Percentiles rank a stretch among this genome's conserved stretches.
phyloP scores from a whole-genome alignment of 2,888 invertebrate species.

The Mythimna impura region DNA sequence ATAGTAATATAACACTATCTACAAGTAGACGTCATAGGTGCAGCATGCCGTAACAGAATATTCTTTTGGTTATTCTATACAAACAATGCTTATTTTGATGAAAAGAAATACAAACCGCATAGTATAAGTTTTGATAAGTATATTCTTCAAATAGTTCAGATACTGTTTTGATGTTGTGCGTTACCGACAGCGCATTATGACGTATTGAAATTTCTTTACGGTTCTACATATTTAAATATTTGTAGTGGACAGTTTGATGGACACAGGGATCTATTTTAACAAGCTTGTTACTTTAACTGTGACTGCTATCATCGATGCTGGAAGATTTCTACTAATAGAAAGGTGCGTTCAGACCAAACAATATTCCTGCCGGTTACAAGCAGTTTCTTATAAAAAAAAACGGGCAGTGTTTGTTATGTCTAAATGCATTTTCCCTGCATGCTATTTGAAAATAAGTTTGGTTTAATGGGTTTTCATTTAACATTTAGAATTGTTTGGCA shows the following conservation, averaged over 20 bases:
- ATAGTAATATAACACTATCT: constrained; percentile 52
- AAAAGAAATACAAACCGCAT: background rate
- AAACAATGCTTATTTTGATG: constrained; percentile 24
- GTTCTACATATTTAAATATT: background rate
- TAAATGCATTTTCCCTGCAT: constrained; percentile 21
- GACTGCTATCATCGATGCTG: constrained; percentile 1
- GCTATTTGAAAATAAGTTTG: constrained; percentile 19
- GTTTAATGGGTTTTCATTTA: constrained; percentile 16
- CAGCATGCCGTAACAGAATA: constrained; percentile 48
- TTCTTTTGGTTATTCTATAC: constrained; percentile 15
- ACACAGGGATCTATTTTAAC: constrained; percentile 2
- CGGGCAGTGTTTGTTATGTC: background rate
- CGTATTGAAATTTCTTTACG: background rate
- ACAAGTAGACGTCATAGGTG: constrained; percentile 20
- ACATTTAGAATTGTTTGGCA: constrained; percentile 12
- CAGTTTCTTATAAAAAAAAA: background rate
- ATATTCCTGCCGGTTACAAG: constrained; percentile 4
- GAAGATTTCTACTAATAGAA: background rate
- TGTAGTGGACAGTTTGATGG: constrained; percentile 1
- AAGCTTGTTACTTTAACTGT: constrained; percentile 11
- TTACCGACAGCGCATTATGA: background rate
- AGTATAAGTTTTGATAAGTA: background rate
- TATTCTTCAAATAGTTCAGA: too few species aligned
- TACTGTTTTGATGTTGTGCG: background rate
- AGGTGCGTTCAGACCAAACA: constrained; percentile 7